A percentile compares a stretch with the other conserved stretches of the same genome.
Conservation (phyloP, 2,888 invertebrate genomes). For the Endotricha flammealis region DNA sequence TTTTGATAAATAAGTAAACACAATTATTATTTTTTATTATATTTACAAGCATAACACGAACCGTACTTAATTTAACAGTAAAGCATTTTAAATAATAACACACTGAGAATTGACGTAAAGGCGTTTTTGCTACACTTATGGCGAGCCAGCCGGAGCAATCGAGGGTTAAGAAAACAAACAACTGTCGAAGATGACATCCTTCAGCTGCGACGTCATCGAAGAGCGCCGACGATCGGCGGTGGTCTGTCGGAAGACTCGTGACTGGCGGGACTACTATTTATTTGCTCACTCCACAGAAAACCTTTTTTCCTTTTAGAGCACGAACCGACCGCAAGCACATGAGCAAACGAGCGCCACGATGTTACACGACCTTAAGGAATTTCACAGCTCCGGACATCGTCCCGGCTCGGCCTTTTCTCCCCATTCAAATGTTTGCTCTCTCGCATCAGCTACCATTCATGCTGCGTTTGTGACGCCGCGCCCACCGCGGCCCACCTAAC, state of each 20-base stretch:
- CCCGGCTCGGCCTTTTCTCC: slow-evolving; percentile 59
- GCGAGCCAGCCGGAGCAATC: slow-evolving; percentile 63
- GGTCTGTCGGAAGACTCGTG: slow-evolving; percentile 70
- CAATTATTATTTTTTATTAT: slow-evolving; percentile 58
- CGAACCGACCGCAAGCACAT: slow-evolving; percentile 63
- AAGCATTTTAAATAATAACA: slow-evolving; percentile 77
- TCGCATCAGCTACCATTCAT: slow-evolving; percentile 74
- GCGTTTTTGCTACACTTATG: slow-evolving; percentile 68
- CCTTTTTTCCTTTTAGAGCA: slow-evolving; percentile 74
- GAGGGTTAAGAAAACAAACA: slow-evolving; percentile 25
- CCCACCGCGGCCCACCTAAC: slow-evolving; percentile 64
- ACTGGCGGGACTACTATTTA: slow-evolving; percentile 67
- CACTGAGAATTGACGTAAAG: slow-evolving; percentile 78
- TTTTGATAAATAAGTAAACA: slow-evolving; percentile 77
- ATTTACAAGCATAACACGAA: slow-evolving; percentile 77
- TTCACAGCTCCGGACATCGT: slow-evolving; percentile 69
- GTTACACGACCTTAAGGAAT: slow-evolving; percentile 74
- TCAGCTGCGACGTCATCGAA: slow-evolving; percentile 12
- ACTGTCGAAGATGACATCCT: slow-evolving; percentile 9
- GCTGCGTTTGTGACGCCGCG: slow-evolving; percentile 64
- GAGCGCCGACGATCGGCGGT: slow-evolving; percentile 56
- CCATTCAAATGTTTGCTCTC: slow-evolving; percentile 71
- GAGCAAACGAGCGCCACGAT: slow-evolving; percentile 73
- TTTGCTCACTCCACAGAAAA: slow-evolving; percentile 70
- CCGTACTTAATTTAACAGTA: slow-evolving; percentile 64